phyloP scores from a whole-genome alignment of 2,113 vertebrate genomes.

The Mesembrinibis cayennensis region DNA sequence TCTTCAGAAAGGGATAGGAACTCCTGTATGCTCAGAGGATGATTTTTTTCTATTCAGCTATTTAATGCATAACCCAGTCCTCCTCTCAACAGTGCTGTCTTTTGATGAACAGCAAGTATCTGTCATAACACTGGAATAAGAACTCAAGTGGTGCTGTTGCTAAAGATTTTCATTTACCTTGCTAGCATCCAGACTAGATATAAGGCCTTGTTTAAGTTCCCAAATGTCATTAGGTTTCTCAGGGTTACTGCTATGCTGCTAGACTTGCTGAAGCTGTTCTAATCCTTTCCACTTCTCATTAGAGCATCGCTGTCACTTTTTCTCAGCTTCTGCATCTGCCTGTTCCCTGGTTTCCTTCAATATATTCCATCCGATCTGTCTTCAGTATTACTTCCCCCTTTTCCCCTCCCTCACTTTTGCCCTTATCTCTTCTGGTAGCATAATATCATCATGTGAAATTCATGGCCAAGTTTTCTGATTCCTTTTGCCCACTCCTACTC shows the following conservation, averaged over 20 bases:
- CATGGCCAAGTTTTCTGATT: not conserved
- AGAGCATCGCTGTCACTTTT: conserved; percentile 26
- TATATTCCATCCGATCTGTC: not conserved
- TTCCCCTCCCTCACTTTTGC: not conserved
- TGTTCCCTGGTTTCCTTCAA: conserved; percentile 13
- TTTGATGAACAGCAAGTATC: conserved; percentile 15
- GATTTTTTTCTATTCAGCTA: not conserved
- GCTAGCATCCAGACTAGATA: conserved; percentile 31
- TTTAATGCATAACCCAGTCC: conserved; percentile 39
- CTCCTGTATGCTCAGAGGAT: not conserved
- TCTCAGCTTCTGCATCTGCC: not conserved
- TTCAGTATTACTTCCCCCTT: not conserved
- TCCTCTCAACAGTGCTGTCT: not conserved
- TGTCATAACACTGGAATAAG: conserved; percentile 26
- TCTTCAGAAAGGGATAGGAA: not conserved
- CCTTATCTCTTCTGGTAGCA: not conserved
- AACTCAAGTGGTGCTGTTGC: not conserved
- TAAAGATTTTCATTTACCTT: conserved; percentile 59
- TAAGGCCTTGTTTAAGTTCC: conserved; percentile 49
- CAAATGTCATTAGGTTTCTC: conserved; percentile 53
- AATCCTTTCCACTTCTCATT: conserved; percentile 28
- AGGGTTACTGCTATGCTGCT: not conserved
- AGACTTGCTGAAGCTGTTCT: not conserved
- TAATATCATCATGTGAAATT: conserved; percentile 6
- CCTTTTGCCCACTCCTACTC: not conserved